phyloP scores from a whole-genome alignment of 2,888 invertebrate species.

The Bombylius major region DNA sequence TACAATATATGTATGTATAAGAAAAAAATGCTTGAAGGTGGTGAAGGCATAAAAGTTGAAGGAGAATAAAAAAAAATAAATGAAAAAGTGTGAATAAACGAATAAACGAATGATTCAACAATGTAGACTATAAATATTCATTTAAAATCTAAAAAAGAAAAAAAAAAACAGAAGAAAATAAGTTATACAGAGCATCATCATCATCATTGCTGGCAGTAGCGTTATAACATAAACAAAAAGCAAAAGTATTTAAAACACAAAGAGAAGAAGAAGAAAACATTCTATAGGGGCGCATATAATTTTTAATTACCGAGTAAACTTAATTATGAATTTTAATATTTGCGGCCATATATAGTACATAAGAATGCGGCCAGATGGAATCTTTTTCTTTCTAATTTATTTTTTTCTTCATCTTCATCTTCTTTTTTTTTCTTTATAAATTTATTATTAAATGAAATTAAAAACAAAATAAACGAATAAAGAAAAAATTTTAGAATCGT shows the following conservation, averaged over 20 bases:
- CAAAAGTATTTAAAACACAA: too few species aligned
- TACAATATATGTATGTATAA: background rate
- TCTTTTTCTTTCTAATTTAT: conserved; percentile 5
- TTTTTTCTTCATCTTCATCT: conserved; percentile 1
- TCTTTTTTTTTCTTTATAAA: background rate
- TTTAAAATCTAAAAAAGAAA: conserved; percentile 6
- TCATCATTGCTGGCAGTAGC: too few species aligned
- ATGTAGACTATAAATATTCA: conserved; percentile 8
- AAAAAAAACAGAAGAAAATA: too few species aligned
- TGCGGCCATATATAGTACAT: conserved; percentile 12
- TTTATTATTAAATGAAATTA: too few species aligned
- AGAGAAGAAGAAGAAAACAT: too few species aligned
- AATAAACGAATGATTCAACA: conserved; percentile 2
- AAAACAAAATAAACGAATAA: too few species aligned
- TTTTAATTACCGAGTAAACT: conserved; percentile 39
- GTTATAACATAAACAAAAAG: too few species aligned
- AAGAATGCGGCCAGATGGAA: conserved; percentile 1
- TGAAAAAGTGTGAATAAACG: background rate
- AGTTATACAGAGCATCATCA: too few species aligned
- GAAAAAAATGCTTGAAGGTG: background rate
- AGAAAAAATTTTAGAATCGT: too few species aligned
- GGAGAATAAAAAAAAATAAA: background rate
- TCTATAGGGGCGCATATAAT: conserved; percentile 22
- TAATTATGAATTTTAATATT: conserved; percentile 38
- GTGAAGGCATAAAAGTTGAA: background rate